Base-by-base conservation (phyloP, 1,140 invertebrate genomes). In the Apis laboriosa region DNA sequence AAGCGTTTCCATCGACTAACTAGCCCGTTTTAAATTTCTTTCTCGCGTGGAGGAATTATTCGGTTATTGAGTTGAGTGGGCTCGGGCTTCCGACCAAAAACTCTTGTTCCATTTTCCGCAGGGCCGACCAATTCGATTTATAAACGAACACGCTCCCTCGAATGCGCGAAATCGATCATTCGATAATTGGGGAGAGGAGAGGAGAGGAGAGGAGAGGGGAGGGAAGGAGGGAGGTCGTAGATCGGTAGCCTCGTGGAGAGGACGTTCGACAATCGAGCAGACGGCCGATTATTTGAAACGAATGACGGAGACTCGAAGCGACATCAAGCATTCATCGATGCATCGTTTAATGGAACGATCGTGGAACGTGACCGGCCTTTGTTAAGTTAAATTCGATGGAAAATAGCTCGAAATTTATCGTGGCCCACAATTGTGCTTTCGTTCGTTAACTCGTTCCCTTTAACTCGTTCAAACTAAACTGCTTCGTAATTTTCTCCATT, bases 151-250 rank as follows among this genome's bases (percentile, higher is more conserved):
- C n/a, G 4, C 34, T 24, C 51, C 49, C 17, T 21, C 49, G 67
- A 68, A 72, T 51, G 76, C 73, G 79, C 84, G 79, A 85, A 89
- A 86, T 88, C 86, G 83, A 88, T 88, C 85, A 87, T 88, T 49
- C 58, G 51, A 61, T 84, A 79, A 84, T 79, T 75, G 63, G 0
- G 0, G 34, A 3, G 34, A 5, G 34, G 34, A 43, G 34, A 4
- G 34, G n/a, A 55, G 66, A 12, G 74, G 24, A 34, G 34, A 34
- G 28, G 2, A 34, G 34, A 34, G 34, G 3, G 34, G 3, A 34
- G 34, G 34, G 34, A 4, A 43, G 34, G 34, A 19, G 55, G 63
- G 66, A 12, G 74, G 24, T 21, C 19, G 24, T n/a, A 28, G 43
- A 61, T 66, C 72, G 63, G 15, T 12, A 11, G 21, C 13, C 56